Evolutionary conservation across 2,797 vertebrate genomes (phyloP).

Genomic region (Helarctos malayanus): DNA sequence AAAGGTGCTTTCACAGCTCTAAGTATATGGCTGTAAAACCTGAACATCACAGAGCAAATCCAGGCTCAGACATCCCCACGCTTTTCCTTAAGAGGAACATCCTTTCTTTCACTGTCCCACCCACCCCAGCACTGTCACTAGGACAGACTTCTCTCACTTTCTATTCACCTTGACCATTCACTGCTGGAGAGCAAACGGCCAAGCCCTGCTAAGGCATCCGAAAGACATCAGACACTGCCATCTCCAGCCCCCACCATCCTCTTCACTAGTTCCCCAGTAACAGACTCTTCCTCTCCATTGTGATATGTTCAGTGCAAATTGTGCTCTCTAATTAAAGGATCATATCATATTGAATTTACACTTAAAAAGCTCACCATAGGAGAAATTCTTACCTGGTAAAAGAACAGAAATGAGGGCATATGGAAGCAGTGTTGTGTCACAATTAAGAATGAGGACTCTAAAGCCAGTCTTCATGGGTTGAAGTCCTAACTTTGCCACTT

Average conservation of each 20-base stretch:
- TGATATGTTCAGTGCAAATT: slow-evolving; percentile 57
- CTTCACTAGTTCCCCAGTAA: not conserved
- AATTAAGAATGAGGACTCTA: not conserved
- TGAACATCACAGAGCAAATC: slow-evolving; percentile 60
- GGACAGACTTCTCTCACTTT: slow-evolving; percentile 23
- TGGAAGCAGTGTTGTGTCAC: not conserved
- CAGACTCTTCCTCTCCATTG: not conserved
- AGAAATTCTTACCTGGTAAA: slow-evolving; percentile 51
- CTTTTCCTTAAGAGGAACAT: slow-evolving; percentile 16
- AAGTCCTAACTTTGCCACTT: slow-evolving; percentile 8
- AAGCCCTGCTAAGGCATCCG: not conserved
- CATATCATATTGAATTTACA: slow-evolving; percentile 75
- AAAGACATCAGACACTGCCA: not conserved
- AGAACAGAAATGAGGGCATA: not conserved
- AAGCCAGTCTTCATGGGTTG: not conserved
- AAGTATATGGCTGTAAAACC: slow-evolving; percentile 57
- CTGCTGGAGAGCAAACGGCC: not conserved
- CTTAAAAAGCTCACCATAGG: slow-evolving; percentile 58
- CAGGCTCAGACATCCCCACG: not conserved
- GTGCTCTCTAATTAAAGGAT: slow-evolving; percentile 73
- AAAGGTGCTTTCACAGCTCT: slow-evolving; percentile 63
- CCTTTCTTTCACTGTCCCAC: not conserved
- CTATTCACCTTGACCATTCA: not conserved
- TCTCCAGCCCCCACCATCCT: not conserved
- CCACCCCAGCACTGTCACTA: not conserved